Conservation (phyloP, 2,113 vertebrate genomes). For the Psittacula cyanocephala region DNA sequence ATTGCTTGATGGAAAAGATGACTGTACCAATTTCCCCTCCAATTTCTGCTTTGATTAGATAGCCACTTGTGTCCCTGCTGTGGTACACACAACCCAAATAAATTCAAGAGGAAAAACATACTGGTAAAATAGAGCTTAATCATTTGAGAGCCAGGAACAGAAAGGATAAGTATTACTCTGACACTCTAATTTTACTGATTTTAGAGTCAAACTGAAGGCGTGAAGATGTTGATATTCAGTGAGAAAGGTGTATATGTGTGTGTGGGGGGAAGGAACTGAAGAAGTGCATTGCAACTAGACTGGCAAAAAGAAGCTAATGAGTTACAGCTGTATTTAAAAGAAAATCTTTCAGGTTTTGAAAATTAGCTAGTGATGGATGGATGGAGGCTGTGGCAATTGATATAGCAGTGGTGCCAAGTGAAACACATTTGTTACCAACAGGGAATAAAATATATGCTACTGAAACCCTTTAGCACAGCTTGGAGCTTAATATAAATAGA, state of each 20-base stretch:
- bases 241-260: not conserved
- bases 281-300: not conserved
- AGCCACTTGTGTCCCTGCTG: not conserved
- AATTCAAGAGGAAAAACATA: not conserved
- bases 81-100: not conserved
- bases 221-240: not conserved
- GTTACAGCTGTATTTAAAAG: conserved; percentile 62
- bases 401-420: conserved; percentile 49
- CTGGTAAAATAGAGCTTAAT: not conserved
- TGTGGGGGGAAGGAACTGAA: not conserved
- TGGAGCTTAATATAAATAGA: conserved; percentile 43
- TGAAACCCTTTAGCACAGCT: conserved; percentile 47
- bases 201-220: conserved; percentile 12
- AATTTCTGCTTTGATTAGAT: not conserved
- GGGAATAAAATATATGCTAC: conserved; percentile 65
- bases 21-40: not conserved
- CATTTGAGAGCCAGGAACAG: conserved; percentile 32
- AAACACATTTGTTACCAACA: conserved; percentile 58
- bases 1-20: not conserved
- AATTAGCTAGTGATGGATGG: conserved; percentile 42
- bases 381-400: conserved; percentile 61
- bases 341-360: conserved; percentile 59
- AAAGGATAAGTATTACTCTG: not conserved
- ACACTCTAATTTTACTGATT: not conserved
- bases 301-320: conserved; percentile 50